Evolutionary conservation across 2,888 invertebrate species (phyloP), one percentile per base, ranked within the genome.

Genomic region (Apamea epomidion): DNA sequence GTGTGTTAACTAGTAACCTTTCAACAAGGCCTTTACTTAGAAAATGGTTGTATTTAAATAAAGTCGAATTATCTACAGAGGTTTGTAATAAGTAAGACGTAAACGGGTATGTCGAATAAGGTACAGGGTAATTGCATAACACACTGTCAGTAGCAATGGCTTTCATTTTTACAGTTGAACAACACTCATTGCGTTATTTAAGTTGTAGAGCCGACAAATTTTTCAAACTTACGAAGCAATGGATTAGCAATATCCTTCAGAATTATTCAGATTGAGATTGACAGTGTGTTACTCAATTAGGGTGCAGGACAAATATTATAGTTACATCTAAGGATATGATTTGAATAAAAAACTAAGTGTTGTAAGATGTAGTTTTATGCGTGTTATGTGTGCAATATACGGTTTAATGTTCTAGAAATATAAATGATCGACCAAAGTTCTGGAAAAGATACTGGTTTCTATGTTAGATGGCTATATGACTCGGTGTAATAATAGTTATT

Each of bases 21-120:
- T 67, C 18, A 82, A 70, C 62, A 82, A 74, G 78, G 83, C 77
- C 80, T 85, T 86, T 79, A 83, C 54, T 85, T 87, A 86, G 71
- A 78, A 73, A 81, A 86, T 80, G 80, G 78, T 87, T 87, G 88
- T 86, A 86, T 87, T 79, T 74, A 71, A 75, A 64, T 69, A 76
- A 85, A 68, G 64, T 81, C 76, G 69, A 85, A 87, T 86, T 81
- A 86, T 79, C 72, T 86, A 83, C 74, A 69, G 76, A 74, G 54
- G 29, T 81, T 60, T 74, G 76, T 86, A 64, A 76, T 74, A 80
- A 79, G 60, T 82, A 76, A 73, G 82, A 73, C 74, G 64, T 51
- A 84, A 84, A 85, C 88, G 88, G 88, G 85, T 88, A 87, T 76
- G 78, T 87, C 12, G 70, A 84, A 80, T 86, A 85, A 85, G 42